Conservation (phyloP, 2,113 vertebrate species). For the Macaca mulatta region DNA sequence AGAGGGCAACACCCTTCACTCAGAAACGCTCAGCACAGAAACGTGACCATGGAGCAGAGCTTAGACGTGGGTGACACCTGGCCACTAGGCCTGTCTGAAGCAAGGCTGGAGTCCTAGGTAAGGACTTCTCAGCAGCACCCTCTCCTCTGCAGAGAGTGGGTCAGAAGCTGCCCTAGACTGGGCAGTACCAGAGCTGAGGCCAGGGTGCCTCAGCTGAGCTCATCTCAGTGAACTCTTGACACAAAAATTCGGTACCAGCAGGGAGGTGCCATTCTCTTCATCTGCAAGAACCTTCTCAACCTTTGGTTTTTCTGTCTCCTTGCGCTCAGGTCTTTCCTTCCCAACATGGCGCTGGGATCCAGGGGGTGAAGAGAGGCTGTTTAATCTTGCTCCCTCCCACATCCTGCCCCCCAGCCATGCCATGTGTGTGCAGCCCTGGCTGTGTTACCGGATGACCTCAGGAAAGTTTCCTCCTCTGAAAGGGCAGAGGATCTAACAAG, state of each 20-base stretch:
- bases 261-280: not conserved
- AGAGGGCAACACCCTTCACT: not conserved
- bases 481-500: not conserved
- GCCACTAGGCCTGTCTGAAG: not conserved
- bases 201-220: not conserved
- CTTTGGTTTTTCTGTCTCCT: not conserved
- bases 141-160: not conserved
- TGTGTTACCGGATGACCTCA: not conserved
- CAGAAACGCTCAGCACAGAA: not conserved
- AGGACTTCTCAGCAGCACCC: not conserved
- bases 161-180: not conserved
- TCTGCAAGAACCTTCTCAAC: not conserved
- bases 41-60: not conserved
- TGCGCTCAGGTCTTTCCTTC: not conserved
- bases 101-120: not conserved
- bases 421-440: not conserved
- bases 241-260: not conserved
- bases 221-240: not conserved
- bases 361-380: accelerated
- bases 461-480: constrained; percentile 1
- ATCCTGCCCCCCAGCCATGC: not conserved
- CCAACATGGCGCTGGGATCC: not conserved
- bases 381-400: too few relatives aligned
- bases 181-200: not conserved
- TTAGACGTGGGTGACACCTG: not conserved